Evolutionary conservation across 2,113 vertebrate genomes (phyloP).

Genomic region (Cyanistes caeruleus): DNA sequence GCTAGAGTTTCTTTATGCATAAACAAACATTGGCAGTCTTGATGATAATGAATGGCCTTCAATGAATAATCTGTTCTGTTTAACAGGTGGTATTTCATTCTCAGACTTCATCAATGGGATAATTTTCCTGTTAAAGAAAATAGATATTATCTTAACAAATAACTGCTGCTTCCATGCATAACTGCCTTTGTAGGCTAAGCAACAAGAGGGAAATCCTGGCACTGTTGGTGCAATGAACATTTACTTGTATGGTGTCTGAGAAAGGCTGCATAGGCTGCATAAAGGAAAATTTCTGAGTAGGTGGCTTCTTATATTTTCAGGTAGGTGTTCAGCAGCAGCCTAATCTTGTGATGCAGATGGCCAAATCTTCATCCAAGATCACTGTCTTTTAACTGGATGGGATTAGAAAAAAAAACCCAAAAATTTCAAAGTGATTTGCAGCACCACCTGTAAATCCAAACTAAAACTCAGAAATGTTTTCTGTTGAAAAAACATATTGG

Average conservation of each 20-base stretch:
- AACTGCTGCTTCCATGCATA: not conserved
- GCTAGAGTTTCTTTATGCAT: not conserved
- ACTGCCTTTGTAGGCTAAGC: not conserved
- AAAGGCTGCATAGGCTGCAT: not conserved
- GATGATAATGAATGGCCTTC: not conserved
- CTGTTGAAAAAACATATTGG: not conserved
- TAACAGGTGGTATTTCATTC: conserved; percentile 29
- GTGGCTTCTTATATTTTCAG: not conserved
- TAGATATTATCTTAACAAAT: not conserved
- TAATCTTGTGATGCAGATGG: not conserved
- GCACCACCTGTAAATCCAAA: not conserved
- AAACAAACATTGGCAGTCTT: conserved; percentile 32
- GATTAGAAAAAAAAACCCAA: not conserved
- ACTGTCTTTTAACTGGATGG: not conserved
- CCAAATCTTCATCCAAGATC: not conserved
- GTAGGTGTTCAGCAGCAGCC: not conserved
- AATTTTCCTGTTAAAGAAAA: conserved; percentile 27
- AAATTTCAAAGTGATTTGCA: not conserved
- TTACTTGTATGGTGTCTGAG: not conserved
- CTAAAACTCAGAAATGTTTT: not conserved
- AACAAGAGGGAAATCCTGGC: not conserved
- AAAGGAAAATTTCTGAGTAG: not conserved
- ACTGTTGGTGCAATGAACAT: not conserved
- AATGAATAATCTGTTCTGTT: not conserved
- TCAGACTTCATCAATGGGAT: not conserved